These are phyloP conservation scores for Heterotis niloticus DNA, from an alignment of 2,113 vertebrate genomes.

Conservation along the genomic window DNA sequence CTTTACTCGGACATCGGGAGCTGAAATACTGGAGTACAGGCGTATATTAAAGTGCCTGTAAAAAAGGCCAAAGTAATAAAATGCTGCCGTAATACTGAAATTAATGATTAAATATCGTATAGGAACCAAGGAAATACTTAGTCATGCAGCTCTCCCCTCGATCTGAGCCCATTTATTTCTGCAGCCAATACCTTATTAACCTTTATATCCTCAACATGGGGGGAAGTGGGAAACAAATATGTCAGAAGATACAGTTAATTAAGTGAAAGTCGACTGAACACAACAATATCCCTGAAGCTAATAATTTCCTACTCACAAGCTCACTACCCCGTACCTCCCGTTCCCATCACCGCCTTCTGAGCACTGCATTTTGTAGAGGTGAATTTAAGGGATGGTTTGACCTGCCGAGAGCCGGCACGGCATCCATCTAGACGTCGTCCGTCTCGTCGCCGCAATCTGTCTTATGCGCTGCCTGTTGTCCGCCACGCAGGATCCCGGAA, in stretches of 20 bases:
- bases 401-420: slow-evolving; percentile 48
- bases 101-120: slow-evolving; percentile 8
- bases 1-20: too few relatives aligned
- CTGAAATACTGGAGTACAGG: too few relatives aligned
- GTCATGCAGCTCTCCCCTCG: slow-evolving; percentile 28
- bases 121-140: neutral
- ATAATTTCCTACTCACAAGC: neutral
- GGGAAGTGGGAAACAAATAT: slow-evolving; percentile 15
- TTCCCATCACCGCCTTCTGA: slow-evolving; percentile 25
- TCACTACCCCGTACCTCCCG: slow-evolving; percentile 27
- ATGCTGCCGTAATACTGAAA: slow-evolving; percentile 3
- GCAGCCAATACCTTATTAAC: slow-evolving; percentile 9
- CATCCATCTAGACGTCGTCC: slow-evolving; percentile 36
- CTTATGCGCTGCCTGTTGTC: slow-evolving; percentile 60
- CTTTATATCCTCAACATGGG: slow-evolving; percentile 12
- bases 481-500: slow-evolving; percentile 61
- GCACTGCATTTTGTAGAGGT: slow-evolving; percentile 26
- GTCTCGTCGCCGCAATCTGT: slow-evolving; percentile 47
- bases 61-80: too few relatives aligned
- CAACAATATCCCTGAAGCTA: slow-evolving; percentile 11
- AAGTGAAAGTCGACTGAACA: slow-evolving; percentile 38
- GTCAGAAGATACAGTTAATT: slow-evolving; percentile 46
- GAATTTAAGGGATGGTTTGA: slow-evolving; percentile 32
- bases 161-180: neutral
- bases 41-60: too few relatives aligned